phyloP scores from a whole-genome alignment of 2,797 vertebrate genomes.

The Sphenodon punctatus region DNA sequence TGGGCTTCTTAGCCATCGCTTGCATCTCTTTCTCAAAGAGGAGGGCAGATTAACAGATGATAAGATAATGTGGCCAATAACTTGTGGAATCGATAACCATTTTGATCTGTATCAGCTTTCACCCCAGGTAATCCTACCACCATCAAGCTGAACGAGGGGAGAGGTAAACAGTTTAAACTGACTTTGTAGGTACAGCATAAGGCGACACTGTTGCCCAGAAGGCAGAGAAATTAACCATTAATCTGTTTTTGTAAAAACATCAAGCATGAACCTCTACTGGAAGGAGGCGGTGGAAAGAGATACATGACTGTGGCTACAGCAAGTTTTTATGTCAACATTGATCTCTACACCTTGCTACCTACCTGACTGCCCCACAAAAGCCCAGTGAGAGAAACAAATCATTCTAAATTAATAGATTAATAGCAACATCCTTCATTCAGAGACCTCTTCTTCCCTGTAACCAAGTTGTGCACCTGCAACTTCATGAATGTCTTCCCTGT shows the following conservation, averaged over 20 bases:
- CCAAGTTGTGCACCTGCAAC: too few species aligned
- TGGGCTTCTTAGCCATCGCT: too few species aligned
- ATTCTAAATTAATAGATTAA: neutral
- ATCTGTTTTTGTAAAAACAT: constrained; percentile 65
- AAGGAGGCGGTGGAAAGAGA: constrained; percentile 24
- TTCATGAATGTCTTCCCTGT: too few species aligned
- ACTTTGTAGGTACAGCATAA: neutral
- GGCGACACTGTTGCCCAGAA: constrained; percentile 28
- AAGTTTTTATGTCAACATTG: neutral
- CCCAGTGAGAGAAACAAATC: neutral
- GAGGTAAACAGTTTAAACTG: constrained; percentile 44
- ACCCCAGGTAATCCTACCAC: constrained; percentile 40
- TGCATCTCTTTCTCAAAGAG: too few species aligned
- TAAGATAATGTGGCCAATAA: too few species aligned
- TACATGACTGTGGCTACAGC: neutral
- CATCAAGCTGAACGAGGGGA: constrained; percentile 4
- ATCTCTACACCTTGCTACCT: neutral
- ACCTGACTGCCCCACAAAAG: neutral
- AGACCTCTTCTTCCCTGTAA: too few species aligned
- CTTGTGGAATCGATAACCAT: too few species aligned
- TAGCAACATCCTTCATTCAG: too few species aligned
- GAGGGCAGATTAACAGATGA: too few species aligned
- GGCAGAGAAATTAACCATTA: constrained; percentile 68
- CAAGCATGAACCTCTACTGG: constrained; percentile 39
- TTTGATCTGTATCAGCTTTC: constrained; percentile 24